Base-by-base conservation (phyloP, 2,113 vertebrate species). In the Fregata magnificens region DNA sequence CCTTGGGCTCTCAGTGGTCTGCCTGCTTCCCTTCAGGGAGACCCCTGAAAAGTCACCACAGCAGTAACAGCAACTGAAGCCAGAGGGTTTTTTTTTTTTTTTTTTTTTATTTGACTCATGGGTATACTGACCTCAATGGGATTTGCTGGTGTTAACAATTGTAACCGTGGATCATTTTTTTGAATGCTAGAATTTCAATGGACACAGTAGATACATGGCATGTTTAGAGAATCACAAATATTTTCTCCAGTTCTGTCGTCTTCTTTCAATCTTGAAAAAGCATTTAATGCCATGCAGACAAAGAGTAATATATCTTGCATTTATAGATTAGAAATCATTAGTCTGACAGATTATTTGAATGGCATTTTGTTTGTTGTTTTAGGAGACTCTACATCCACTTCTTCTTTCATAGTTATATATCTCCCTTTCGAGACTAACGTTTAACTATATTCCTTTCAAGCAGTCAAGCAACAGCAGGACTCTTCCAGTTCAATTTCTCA, bases 21-120 rank as follows among this genome's bases (percentile, higher is more conserved):
- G 47, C 14, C 6, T 0, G 0, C 18, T 55, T 18, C n/a, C 13
- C 13, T 65, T 28, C 8, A 6, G 40, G 40, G 50, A 59, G 55
- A 34, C 12, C 26, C 34, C 40, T 55, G 31, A 14, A 28, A 52
- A 66, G 21, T 70, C 52, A 28, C 38, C 2, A 4, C 8, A 40
- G 10, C 59, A 52, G 34, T 25, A 81, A 50, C 4, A 40, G 29
- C 62, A 65, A 2, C 20, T 73, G 40, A 70, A 72, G 15, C 10
- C 67, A 40, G 26, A 29, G 9, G 7, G 6, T 4, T 11, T 36
- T 38, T 50, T 21, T 15, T 5, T 32, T 13, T 52, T 17, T 25
- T 18, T 11, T 7, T 29, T 22, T 50, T 21, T 22, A n/a, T 34
- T 47, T 9, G 26, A 6, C 31, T 71, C 14, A 21, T 72, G 67